Evolutionary conservation across 2,888 invertebrate species (phyloP).

Genomic region (Rhagonycha lutea): DNA sequence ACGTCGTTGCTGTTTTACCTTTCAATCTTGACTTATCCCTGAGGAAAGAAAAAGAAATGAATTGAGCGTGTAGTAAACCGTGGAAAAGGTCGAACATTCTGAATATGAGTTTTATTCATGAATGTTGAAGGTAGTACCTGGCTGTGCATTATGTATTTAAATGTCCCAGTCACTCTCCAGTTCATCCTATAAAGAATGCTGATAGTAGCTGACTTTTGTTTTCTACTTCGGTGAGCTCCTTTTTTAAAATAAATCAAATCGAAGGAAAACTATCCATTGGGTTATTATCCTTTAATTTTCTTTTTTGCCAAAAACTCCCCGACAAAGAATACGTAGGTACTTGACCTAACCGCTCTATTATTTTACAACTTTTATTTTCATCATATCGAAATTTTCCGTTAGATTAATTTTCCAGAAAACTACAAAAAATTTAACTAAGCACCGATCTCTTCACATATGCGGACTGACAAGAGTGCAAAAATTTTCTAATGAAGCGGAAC

Average conservation of each 20-base stretch:
- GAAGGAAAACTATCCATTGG: not conserved
- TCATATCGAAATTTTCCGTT: no score
- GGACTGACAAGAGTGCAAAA: no score
- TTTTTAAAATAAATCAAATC: not conserved
- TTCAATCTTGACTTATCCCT: conserved; percentile 4
- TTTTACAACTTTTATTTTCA: no score
- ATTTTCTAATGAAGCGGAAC: no score
- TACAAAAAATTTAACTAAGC: no score
- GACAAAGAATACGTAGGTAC: no score
- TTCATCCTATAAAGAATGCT: conserved; percentile 30
- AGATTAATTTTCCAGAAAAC: no score
- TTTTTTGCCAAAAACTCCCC: not conserved
- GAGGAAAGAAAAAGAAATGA: conserved; percentile 16
- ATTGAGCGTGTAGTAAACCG: conserved; percentile 10
- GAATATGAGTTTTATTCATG: conserved; percentile 48
- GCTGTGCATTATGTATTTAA: conserved; percentile 50
- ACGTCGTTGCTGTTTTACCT: conserved; percentile 5
- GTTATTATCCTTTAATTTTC: not conserved
- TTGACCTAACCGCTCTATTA: no score
- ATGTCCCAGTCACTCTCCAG: conserved; percentile 40
- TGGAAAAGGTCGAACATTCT: conserved; percentile 31
- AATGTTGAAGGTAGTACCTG: conserved; percentile 46
- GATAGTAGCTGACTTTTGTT: conserved; percentile 9
- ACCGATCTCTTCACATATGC: no score
- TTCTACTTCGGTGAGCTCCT: conserved; percentile 4